These are phyloP conservation scores for Lophius piscatorius DNA, from an alignment of 2,113 vertebrate genomes.

Conservation along the genomic window DNA sequence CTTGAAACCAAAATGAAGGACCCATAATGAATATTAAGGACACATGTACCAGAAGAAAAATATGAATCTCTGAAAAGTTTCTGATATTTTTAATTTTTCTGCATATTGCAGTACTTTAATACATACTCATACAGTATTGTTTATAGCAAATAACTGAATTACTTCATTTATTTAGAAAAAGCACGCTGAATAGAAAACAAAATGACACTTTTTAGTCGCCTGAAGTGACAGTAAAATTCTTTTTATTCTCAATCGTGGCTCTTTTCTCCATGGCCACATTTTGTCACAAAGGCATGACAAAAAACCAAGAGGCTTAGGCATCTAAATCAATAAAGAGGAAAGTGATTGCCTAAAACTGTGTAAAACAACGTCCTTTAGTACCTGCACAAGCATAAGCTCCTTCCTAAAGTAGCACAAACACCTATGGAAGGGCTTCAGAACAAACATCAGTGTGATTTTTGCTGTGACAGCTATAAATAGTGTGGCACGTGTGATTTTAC, in stretches of 20 bases:
- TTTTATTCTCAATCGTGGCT: slow-evolving; percentile 64
- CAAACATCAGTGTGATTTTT: slow-evolving; percentile 27
- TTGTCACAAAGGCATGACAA: slow-evolving; percentile 74
- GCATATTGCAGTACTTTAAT: slow-evolving; percentile 84
- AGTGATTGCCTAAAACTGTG: slow-evolving; percentile 78
- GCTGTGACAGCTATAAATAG: slow-evolving; percentile 20
- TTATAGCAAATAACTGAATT: slow-evolving; percentile 84
- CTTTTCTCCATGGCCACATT: slow-evolving; percentile 49
- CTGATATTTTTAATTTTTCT: slow-evolving; percentile 78
- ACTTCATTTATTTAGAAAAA: slow-evolving; percentile 83
- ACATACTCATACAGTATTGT: slow-evolving; percentile 85
- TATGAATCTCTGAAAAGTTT: slow-evolving; percentile 74
- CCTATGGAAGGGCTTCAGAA: slow-evolving; percentile 37
- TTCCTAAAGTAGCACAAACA: slow-evolving; percentile 50
- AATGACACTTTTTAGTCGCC: slow-evolving; percentile 63
- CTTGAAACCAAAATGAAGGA: slow-evolving; percentile 63
- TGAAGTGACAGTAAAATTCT: slow-evolving; percentile 66
- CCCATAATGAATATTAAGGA: slow-evolving; percentile 65
- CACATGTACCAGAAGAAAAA: slow-evolving; percentile 69
- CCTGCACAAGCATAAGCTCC: slow-evolving; percentile 48
- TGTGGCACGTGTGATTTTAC: slow-evolving; percentile 22
- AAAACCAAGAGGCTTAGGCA: slow-evolving; percentile 73
- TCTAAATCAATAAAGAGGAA: slow-evolving; percentile 80
- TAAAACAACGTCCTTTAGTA: slow-evolving; percentile 50
- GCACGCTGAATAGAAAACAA: slow-evolving; percentile 82